phyloP scores from a whole-genome alignment of 2,888 invertebrate species.

The Drosophila longiperda region DNA sequence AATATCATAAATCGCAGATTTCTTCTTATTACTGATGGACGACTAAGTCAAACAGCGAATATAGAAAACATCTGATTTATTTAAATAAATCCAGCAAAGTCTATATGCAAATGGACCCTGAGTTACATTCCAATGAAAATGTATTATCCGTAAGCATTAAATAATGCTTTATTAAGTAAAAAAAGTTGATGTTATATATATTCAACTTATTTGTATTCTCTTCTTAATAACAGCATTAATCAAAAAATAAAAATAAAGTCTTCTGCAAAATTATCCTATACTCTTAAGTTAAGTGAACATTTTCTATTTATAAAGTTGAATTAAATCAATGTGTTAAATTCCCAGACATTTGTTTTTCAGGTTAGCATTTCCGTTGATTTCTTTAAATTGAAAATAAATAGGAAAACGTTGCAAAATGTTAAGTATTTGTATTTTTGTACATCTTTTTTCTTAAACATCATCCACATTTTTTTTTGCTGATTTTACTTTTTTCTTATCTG shows the following conservation, averaged over 20 bases:
- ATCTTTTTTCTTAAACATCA: neutral
- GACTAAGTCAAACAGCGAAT: neutral
- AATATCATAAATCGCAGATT: neutral
- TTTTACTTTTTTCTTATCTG: conserved; percentile 14
- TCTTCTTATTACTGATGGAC: neutral
- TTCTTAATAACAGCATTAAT: neutral
- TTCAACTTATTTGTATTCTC: too few relatives aligned
- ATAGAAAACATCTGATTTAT: neutral
- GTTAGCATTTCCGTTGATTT: neutral
- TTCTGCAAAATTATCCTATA: neutral
- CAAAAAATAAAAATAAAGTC: neutral
- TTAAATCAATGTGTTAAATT: neutral
- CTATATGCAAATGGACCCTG: neutral
- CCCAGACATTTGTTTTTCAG: neutral
- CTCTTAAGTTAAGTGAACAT: neutral
- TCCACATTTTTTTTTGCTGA: conserved; percentile 28
- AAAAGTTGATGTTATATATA: too few relatives aligned
- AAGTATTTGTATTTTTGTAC: neutral
- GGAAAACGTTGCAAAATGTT: neutral
- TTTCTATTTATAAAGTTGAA: neutral
- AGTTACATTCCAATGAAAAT: neutral
- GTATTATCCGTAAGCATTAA: neutral
- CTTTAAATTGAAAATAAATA: neutral
- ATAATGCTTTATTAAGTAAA: neutral
- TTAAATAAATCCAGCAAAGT: neutral